phyloP scores from a whole-genome alignment of 2,113 vertebrate genomes.

The Pachyramphus minor region DNA sequence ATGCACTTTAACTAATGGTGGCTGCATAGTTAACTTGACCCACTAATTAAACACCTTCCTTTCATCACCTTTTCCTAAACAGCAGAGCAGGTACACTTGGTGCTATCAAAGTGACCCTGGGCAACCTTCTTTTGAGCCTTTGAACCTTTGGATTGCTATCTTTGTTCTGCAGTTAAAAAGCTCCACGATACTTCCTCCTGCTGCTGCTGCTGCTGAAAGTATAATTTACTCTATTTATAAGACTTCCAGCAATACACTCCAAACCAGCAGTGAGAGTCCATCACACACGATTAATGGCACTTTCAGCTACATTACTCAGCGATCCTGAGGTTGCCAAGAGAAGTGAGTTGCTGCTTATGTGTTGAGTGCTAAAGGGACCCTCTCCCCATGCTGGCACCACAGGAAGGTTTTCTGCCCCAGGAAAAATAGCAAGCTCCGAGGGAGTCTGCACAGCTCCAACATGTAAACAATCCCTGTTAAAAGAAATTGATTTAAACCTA shows the following conservation, averaged over 20 bases:
- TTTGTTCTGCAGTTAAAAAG: not conserved
- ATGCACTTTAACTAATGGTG: not conserved
- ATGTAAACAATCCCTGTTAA: not conserved
- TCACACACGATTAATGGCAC: not conserved
- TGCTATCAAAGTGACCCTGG: not conserved
- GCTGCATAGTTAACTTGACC: not conserved
- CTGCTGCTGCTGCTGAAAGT: not conserved
- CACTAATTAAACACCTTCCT: not conserved
- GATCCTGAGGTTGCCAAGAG: not conserved
- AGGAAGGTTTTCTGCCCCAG: not conserved
- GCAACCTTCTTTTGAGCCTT: not conserved
- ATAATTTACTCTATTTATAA: slow-evolving; percentile 50
- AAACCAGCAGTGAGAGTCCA: not conserved
- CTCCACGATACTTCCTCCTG: not conserved
- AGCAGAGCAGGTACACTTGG: not conserved
- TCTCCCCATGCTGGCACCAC: not conserved
- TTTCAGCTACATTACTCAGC: slow-evolving; percentile 18
- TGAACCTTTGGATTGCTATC: not conserved
- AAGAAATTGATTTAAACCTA: slow-evolving; percentile 22
- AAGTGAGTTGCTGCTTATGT: not conserved
- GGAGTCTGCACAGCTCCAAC: not conserved
- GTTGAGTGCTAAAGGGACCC: not conserved
- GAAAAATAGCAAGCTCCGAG: not conserved
- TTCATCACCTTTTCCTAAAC: not conserved
- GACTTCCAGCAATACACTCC: slow-evolving; percentile 17